A percentile compares a stretch with the other conserved stretches of the same genome.
phyloP scores from a whole-genome alignment of 2,888 invertebrate species.

The Anarsia innoxiella region DNA sequence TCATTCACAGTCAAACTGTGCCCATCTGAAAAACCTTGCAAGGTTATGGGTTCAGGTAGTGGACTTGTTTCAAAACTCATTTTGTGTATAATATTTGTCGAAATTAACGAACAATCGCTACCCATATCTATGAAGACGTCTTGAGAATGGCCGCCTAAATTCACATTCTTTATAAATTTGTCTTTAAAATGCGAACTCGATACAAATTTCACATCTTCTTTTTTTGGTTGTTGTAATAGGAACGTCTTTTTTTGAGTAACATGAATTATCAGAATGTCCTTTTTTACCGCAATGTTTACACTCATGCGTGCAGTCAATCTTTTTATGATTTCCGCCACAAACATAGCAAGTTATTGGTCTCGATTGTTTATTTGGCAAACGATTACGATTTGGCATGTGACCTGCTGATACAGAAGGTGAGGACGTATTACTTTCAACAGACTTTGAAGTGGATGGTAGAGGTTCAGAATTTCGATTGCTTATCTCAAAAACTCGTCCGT shows the following conservation, averaged over 20 bases:
- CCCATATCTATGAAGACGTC: constrained; percentile 14
- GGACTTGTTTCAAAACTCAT: neutral
- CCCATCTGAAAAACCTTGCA: neutral
- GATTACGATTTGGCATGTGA: neutral
- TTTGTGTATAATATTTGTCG: neutral
- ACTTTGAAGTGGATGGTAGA: too few species aligned
- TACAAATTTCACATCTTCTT: neutral
- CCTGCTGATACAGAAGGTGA: neutral
- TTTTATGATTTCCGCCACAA: constrained; percentile 6
- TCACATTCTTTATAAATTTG: constrained; percentile 2
- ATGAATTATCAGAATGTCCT: neutral
- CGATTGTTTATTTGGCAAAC: neutral
- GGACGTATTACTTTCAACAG: too few species aligned
- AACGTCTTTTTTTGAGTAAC: constrained; percentile 1
- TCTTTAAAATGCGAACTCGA: neutral
- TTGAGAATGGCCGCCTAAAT: neutral
- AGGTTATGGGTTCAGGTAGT: neutral
- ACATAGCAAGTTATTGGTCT: neutral
- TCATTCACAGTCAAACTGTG: neutral
- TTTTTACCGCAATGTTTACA: neutral
- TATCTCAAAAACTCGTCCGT: neutral
- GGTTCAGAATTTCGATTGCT: neutral
- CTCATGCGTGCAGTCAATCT: neutral
- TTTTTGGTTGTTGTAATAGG: neutral
- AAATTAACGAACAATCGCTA: too few species aligned